Percentiles rank a stretch among this genome's conserved stretches.
Evolutionary conservation across 2,797 vertebrate genomes (phyloP).

Genomic region (Scomberomorus guttatus): DNA sequence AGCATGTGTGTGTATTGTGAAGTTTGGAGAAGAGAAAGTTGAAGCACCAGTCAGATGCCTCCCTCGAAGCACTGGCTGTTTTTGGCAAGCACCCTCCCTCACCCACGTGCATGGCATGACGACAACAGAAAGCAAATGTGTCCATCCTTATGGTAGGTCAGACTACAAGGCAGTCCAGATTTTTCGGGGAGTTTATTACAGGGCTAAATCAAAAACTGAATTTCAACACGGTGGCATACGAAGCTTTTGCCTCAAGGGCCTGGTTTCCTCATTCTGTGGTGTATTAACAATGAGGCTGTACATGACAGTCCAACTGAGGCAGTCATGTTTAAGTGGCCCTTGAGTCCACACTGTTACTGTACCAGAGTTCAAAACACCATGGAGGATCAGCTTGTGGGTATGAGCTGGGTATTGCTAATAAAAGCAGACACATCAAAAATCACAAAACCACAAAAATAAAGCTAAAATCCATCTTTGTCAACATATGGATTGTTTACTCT

Average conservation of each 20-base stretch:
- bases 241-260: conserved; percentile 71
- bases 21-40: conserved; percentile 28
- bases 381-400: conserved; percentile 5
- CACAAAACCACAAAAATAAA: not conserved
- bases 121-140: conserved; percentile 63
- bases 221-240: conserved; percentile 68
- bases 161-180: conserved; percentile 48
- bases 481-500: not conserved
- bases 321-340: conserved; percentile 66
- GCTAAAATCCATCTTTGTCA: not conserved
- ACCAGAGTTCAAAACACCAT: conserved; percentile 41
- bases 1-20: not conserved
- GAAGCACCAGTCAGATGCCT: conserved; percentile 56
- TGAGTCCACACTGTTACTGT: conserved; percentile 54
- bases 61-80: conserved; percentile 62
- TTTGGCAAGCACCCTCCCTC: conserved; percentile 50
- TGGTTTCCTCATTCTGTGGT: conserved; percentile 70
- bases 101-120: conserved; percentile 52
- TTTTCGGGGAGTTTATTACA: conserved; percentile 54
- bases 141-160: conserved; percentile 74
- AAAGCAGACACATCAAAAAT: conserved; percentile 12
- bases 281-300: conserved; percentile 76
- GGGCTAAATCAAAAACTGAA: conserved; percentile 64
- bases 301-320: conserved; percentile 64
- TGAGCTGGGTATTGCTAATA: conserved; percentile 8